Base-by-base conservation (phyloP, 1,140 invertebrate genomes). In the Oreohelix idahoensis region DNA sequence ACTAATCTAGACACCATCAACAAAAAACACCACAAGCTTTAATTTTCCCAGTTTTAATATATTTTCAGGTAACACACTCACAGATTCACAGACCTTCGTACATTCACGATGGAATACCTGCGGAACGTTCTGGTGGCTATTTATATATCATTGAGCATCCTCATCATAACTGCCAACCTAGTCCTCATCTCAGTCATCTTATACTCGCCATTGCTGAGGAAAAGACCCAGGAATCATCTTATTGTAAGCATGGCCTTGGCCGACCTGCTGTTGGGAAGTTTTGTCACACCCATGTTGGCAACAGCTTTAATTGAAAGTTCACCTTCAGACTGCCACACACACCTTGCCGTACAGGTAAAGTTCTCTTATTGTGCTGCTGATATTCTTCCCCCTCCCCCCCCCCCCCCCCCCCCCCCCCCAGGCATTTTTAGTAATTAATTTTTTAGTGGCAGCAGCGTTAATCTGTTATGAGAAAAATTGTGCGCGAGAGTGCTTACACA, bases 211-310 rank as follows among this genome's bases (percentile, higher is more conserved):
- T 1, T n/a, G 20, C 36, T 74, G 42, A 74, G 71, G 29, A 42
- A 42, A 26, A n/a, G 5, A 11, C 2, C 38, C 38, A 74, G 71
- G 38, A 74, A 74, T 26, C 38, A 39, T 32, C 1, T 74, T 10
- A 49, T 74, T 0, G 13, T 74, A 26, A 49, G 71, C 71, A 74
- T 74, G 1, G 38, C 71, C n/a, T 26, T 74, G 71, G 71, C 71
- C 0, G 71, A 74, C 71, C 20, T 74, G 23, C 71, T 74, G 15
- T 2, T 74, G 71, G 71, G 71, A 23, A 74, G 71, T 49, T 74
- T 74, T 39, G 71, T 74, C 2, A 20, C n/a, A n/a, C 71, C 71
- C 5, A 74, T 74, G 71, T 74, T 74, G 23, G 42, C 71, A 39
- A 26, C 38, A 26, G 39, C 2, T 23, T 74, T 74, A 36, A 74